Conservation (phyloP, 2,113 vertebrate genomes). For the Pterophyllum scalare region DNA sequence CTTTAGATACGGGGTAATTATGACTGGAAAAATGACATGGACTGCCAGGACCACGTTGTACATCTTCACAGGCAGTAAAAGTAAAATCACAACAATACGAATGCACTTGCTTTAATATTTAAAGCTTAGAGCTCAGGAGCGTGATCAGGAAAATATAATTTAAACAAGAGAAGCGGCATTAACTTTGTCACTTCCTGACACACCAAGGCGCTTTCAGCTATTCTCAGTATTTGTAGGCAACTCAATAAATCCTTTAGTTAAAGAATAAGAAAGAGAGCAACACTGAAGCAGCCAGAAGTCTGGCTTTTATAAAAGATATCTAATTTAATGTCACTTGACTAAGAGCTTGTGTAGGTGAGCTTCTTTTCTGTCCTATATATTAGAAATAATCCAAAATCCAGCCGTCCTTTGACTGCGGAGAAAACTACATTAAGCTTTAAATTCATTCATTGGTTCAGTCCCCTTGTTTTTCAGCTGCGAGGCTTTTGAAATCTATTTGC, state of each 20-base stretch:
- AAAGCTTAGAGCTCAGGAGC: background rate
- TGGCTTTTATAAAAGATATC: background rate
- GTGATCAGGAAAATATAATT: background rate
- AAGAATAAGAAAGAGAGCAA: background rate
- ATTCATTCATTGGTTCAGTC: conserved; percentile 12
- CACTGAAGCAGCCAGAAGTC: background rate
- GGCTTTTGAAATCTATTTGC: conserved; percentile 41
- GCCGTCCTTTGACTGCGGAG: conserved; percentile 17
- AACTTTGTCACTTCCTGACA: conserved; percentile 17
- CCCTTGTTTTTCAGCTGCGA: conserved; percentile 16
- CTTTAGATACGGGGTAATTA: conserved; percentile 67
- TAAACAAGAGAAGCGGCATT: background rate
- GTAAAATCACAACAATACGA: conserved; percentile 23
- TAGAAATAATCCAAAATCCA: background rate
- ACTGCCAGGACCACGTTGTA: background rate
- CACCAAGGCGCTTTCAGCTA: conserved; percentile 20
- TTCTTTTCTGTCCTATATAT: background rate
- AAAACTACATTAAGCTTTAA: conserved; percentile 1
- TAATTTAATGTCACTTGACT: conserved; percentile 13
- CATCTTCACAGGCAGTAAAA: conserved; percentile 29
- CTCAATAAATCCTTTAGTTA: conserved; percentile 15
- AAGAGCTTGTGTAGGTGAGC: background rate
- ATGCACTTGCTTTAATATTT: conserved; percentile 22
- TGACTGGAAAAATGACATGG: conserved; percentile 45
- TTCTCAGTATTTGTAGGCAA: background rate